Evolutionary conservation across 2,888 invertebrate species (phyloP).

Genomic region (Acronicta psi): DNA sequence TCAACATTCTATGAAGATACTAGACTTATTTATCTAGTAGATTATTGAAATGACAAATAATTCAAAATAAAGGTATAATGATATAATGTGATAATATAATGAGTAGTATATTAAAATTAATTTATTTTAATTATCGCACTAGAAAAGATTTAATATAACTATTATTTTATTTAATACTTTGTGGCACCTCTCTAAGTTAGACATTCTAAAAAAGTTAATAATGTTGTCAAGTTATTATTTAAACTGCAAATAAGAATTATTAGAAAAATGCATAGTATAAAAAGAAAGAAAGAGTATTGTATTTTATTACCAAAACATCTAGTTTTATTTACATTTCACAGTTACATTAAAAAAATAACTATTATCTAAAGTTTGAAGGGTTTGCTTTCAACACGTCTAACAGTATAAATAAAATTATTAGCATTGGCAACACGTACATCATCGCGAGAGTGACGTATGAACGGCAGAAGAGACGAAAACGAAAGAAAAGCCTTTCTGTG

Average conservation of each 20-base stretch:
- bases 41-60: too few species aligned
- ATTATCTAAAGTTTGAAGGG: not conserved
- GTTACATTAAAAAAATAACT: not conserved
- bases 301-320: not conserved
- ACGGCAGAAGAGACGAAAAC: constrained; percentile 87
- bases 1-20: too few species aligned
- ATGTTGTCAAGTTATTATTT: constrained; percentile 9
- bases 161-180: too few species aligned
- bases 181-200: not conserved
- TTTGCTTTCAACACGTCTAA: constrained; percentile 38
- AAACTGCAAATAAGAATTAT: not conserved
- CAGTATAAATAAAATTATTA: constrained; percentile 45
- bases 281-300: not conserved
- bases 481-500: constrained; percentile 88
- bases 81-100: too few species aligned
- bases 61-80: too few species aligned
- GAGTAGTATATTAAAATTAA: too few species aligned
- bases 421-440: constrained; percentile 65
- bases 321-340: not conserved
- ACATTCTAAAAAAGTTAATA: not conserved
- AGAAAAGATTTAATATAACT: too few species aligned
- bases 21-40: too few species aligned
- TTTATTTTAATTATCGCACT: too few species aligned
- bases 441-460: constrained; percentile 87
- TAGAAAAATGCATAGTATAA: rapidly evolving